A percentile compares a stretch with the other conserved stretches of the same genome.
Conservation (phyloP, 2,797 vertebrate genomes). For the Rachycentron canadum region DNA sequence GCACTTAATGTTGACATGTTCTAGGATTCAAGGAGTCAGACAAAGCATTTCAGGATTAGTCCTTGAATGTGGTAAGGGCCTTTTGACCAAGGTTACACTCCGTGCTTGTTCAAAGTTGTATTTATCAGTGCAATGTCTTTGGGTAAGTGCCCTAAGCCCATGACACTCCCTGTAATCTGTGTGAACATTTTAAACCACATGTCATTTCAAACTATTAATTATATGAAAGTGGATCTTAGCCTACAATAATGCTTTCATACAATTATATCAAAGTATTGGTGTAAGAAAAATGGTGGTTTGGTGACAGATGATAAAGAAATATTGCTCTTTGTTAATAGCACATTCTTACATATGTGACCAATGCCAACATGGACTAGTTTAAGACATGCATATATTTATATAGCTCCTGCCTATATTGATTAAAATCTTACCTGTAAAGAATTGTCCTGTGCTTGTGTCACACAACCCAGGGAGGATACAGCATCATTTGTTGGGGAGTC, state of each 20-base stretch:
- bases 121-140: neutral
- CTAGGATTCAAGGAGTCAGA: slow-evolving; percentile 47
- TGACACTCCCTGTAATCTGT: neutral
- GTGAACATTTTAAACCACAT: neutral
- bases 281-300: neutral
- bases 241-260: neutral
- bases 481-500: neutral
- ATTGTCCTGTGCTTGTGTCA: neutral
- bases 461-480: neutral
- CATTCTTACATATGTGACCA: neutral
- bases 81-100: neutral
- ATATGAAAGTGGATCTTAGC: neutral
- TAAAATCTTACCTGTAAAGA: slow-evolving; percentile 46
- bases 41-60: slow-evolving; percentile 11
- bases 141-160: neutral
- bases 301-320: neutral
- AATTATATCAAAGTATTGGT: neutral
- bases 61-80: neutral
- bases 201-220: neutral
- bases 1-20: slow-evolving; percentile 22
- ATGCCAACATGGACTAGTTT: neutral
- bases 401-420: neutral
- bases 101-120: neutral
- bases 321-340: neutral
- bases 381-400: too few relatives aligned